These are phyloP conservation scores for Ecdyonurus torrentis DNA, from an alignment of 2,888 invertebrate genomes.

Conservation along the genomic window DNA sequence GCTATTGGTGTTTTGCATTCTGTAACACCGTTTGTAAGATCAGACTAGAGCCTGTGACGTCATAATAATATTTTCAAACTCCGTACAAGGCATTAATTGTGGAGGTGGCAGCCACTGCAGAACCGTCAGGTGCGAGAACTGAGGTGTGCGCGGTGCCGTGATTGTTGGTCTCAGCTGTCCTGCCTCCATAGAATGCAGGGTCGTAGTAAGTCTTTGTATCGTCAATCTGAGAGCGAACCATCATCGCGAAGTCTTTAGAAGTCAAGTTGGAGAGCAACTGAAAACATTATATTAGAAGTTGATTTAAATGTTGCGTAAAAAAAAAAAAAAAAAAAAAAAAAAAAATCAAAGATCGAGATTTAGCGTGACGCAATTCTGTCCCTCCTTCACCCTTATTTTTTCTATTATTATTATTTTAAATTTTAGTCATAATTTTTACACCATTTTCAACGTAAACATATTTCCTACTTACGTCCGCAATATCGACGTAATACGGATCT, in stretches of 20 bases:
- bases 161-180: conserved; percentile 34
- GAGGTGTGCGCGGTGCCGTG: conserved; percentile 83
- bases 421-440: no score
- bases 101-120: conserved; percentile 78
- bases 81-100: conserved; percentile 81
- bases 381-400: no score
- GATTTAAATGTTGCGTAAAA: no score
- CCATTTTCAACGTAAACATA: not conserved
- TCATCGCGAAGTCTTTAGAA: conserved; percentile 39
- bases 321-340: no score
- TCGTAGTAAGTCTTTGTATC: conserved; percentile 46
- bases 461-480: conserved; percentile 21
- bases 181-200: conserved; percentile 53
- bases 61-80: no score
- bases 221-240: conserved; percentile 30
- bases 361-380: no score
- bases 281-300: not conserved
- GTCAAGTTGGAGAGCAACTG: conserved; percentile 50
- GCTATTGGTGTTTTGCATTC: no score
- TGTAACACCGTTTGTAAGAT: no score
- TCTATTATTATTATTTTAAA: no score
- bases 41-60: no score
- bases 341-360: no score
- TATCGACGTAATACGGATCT: conserved; percentile 42
- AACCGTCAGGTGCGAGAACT: conserved; percentile 67